Percentiles rank a stretch among this genome's conserved stretches.
These are phyloP conservation scores for Puntigrus tetrazona DNA, from an alignment of 2,113 vertebrate genomes.

Conservation along the genomic window DNA sequence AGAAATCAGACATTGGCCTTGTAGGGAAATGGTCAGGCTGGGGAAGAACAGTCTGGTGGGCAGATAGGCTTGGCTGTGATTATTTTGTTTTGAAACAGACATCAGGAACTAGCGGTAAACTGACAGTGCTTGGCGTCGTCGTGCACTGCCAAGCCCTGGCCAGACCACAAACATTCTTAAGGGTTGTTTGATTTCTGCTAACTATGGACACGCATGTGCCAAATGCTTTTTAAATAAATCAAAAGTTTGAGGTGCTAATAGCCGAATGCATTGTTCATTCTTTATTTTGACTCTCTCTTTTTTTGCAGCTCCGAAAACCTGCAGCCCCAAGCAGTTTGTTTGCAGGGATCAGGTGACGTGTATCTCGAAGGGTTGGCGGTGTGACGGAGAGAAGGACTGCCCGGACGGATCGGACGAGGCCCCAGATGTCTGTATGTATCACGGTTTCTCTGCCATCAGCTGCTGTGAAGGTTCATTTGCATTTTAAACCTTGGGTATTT, in stretches of 20 bases:
- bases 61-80: not conserved
- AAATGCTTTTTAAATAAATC: not conserved
- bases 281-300: slow-evolving; percentile 41
- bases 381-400: slow-evolving; percentile 96
- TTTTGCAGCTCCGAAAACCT: slow-evolving; percentile 88
- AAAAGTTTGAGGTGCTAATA: not conserved
- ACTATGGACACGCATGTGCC: not conserved
- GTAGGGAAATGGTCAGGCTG: not conserved
- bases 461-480: not conserved
- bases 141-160: not conserved
- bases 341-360: slow-evolving; percentile 96
- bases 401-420: slow-evolving; percentile 96
- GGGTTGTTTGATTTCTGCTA: not conserved
- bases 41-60: not conserved
- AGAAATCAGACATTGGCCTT: not conserved
- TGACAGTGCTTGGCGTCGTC: not conserved
- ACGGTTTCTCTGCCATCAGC: not conserved
- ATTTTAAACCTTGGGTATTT: not conserved
- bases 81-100: slow-evolving; percentile 2
- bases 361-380: slow-evolving; percentile 98
- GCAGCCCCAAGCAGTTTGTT: slow-evolving; percentile 97
- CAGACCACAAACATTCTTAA: not conserved
- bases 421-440: slow-evolving; percentile 91
- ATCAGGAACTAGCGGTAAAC: not conserved
- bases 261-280: slow-evolving; percentile 16